Conservation (phyloP, 2,113 vertebrate species). For the Meles meles region DNA sequence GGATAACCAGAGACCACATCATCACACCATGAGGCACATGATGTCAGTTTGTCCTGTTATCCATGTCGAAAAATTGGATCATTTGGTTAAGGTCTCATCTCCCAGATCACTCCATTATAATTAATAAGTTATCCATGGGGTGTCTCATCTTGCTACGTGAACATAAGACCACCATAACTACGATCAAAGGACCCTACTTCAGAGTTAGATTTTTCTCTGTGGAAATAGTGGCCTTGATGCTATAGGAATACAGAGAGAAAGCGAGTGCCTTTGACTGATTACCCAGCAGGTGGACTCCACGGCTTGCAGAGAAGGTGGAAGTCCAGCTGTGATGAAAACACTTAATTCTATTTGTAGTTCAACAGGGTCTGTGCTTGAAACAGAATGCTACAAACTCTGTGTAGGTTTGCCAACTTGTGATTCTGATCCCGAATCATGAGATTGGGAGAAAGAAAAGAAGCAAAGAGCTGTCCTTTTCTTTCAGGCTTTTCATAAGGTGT, state of each 20-base stretch:
- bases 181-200: neutral
- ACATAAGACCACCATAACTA: neutral
- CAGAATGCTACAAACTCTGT: slow-evolving; percentile 24
- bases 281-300: neutral
- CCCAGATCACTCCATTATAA: neutral
- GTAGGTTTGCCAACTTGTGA: slow-evolving; percentile 36
- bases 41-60: neutral
- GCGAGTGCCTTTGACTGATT: neutral
- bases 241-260: slow-evolving; percentile 1
- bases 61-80: neutral
- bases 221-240: neutral
- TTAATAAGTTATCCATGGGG: neutral
- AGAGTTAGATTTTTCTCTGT: neutral
- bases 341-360: slow-evolving; percentile 46
- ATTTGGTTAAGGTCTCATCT: slow-evolving; percentile 21
- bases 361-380: slow-evolving; percentile 29
- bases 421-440: slow-evolving; percentile 33
- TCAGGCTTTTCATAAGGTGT: neutral
- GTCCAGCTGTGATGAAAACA: slow-evolving; percentile 48
- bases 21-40: neutral
- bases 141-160: neutral
- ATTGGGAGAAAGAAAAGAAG: slow-evolving; percentile 15
- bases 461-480: neutral
- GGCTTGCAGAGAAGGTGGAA: slow-evolving; percentile 26
- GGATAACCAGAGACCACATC: neutral